Evolutionary conservation across 1,140 invertebrate species (phyloP), one percentile per base, ranked within the genome.

Genomic region (Sinonovacula constricta): DNA sequence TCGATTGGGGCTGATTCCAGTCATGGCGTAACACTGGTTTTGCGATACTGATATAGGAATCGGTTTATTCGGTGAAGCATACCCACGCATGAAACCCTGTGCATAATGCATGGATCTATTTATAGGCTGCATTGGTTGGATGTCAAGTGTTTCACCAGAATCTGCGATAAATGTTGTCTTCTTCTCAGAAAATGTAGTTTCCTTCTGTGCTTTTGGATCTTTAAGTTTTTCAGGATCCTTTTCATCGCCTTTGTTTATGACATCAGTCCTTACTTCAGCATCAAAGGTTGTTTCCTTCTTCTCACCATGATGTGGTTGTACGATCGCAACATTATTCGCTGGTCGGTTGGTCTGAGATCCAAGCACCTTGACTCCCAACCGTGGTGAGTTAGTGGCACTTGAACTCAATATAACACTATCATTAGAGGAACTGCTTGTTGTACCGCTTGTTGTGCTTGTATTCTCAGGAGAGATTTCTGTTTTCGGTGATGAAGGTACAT

Each of bases 121-220:
- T 51, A 98, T 91, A 0, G 97, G 96, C 81, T 96, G 94, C 97
- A 98, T 98, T 0, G 97, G 97, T 88, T 97, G 94, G n/a, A 97
- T 95, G 84, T 95, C 94, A 82, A 95, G 92, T 0, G 94, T 93
- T 85, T 96, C 95, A 68, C 96, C 95, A 83, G 95, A 94, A 60
- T 95, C 94, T 33, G 94, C 94, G 22, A 88, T 85, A 71, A 90
- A 90, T 12, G 88, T 87, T 28, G 85, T 86, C 67, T 89, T 85
- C 87, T 88, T 88, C 67, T 88, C 80, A 22, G 86, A 76, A 60
- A 85, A 81, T 65, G 83, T 88, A 4, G 85, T 85, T 51, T 85
- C 86, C 33, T 85, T 88, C 26, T 62, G 45, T 49, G 69, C 84
- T 33, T 83, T 81, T 31, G 59, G 57, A 62, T 81, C 79, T 26